These are phyloP conservation scores for Salmo trutta DNA, from an alignment of 2,797 vertebrate genomes.

Conservation along the genomic window DNA sequence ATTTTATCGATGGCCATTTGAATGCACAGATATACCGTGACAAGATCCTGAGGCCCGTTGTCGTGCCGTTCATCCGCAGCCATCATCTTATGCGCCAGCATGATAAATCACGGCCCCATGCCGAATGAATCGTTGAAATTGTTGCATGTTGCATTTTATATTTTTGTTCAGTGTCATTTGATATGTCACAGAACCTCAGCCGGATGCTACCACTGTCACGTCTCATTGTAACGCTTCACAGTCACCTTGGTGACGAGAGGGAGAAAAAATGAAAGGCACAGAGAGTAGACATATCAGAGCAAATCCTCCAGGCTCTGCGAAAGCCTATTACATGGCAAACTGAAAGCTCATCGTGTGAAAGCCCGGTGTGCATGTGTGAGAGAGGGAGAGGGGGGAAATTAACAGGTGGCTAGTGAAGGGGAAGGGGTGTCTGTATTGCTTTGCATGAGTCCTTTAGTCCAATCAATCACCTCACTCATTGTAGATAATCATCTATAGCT, in stretches of 20 bases:
- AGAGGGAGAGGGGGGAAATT: too few relatives aligned
- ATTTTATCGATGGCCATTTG: too few relatives aligned
- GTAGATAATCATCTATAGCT: neutral
- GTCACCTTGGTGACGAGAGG: slow-evolving; percentile 14
- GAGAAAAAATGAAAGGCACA: neutral
- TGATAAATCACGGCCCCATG: too few relatives aligned
- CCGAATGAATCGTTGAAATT: too few relatives aligned
- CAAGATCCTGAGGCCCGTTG: too few relatives aligned
- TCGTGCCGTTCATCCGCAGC: too few relatives aligned
- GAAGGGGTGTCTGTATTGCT: neutral
- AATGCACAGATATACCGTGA: too few relatives aligned
- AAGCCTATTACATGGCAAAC: slow-evolving; percentile 40
- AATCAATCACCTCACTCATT: neutral
- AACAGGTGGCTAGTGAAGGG: neutral
- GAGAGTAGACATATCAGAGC: slow-evolving; percentile 17
- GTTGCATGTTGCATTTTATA: too few relatives aligned
- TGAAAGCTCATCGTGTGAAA: neutral
- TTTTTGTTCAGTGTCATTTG: neutral
- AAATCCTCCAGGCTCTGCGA: slow-evolving; percentile 31
- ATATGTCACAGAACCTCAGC: neutral
- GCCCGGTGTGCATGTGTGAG: neutral
- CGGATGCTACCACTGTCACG: slow-evolving; percentile 11
- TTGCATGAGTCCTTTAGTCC: too few relatives aligned
- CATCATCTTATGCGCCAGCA: too few relatives aligned
- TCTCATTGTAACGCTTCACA: neutral